Base-by-base conservation (phyloP, 2,797 vertebrate species). In the Mus minutoides region DNA sequence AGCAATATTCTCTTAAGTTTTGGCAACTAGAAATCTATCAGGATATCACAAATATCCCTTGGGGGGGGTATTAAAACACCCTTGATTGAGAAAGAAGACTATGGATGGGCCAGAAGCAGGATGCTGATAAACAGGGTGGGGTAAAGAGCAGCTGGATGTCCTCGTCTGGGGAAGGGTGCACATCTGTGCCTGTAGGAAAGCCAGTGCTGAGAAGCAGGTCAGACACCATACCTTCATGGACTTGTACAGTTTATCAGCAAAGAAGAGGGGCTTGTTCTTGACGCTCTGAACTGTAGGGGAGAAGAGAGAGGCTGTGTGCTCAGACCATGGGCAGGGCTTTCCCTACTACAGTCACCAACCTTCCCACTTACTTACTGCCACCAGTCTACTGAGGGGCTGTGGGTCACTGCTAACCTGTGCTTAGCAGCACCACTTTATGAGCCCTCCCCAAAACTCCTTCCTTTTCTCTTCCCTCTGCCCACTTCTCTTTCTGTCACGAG, bases 201-300 rank as follows among this genome's bases (percentile, higher is more conserved):
- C 6, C 56, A 9, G 40, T 16, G 10, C 77, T 19, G 34, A n/a
- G 40, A 62, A 64, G 40, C 58, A 49, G 16, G 54, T 4, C 29
- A 0, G 26, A 7, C 0, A n/a, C 40, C 94, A 88, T 97, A 99
- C 99, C 99, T 99, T 99, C 99, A 99, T 99, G 96, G 99, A 99
- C 98, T 99, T 99, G 98, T 99, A 99, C 94, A 99, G 98, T 67
- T 99, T 99, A 98, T 99, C 99, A 13, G 99, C 99, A 17, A 99
- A 99, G 98, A 99, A 99, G 49, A 98, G 99, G 0, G 99, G 99
- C 98, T 99, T 99, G 98, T 99, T 99, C 98, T 99, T 99, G 95
- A 99, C 99, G 71, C 99, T 99, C 86, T 99, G 98, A 54, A 99
- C 99, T 99, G 98, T 89, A 96, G 95, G 90, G 96, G 46, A 93